These are phyloP conservation scores for Caranx ignobilis DNA, from an alignment of 2,113 vertebrate species.

Conservation along the genomic window DNA sequence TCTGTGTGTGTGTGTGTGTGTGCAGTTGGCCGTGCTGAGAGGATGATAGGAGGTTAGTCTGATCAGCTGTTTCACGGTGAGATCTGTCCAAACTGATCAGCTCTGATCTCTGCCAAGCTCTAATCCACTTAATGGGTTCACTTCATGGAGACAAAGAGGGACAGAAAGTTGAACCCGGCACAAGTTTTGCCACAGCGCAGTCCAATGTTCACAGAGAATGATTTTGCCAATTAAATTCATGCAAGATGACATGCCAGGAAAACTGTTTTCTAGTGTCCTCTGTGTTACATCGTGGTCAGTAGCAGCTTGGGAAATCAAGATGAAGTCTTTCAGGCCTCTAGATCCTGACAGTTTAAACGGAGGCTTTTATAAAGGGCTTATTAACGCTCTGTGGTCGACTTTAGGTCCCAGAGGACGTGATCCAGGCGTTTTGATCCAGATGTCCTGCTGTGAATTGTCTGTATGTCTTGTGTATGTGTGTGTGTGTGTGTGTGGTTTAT, in stretches of 20 bases:
- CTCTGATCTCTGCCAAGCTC: conserved; percentile 19
- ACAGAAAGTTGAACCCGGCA: background rate
- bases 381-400: background rate
- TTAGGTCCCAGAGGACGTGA: no score
- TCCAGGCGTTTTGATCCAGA: no score
- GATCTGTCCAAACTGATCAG: conserved; percentile 48
- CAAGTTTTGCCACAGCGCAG: background rate
- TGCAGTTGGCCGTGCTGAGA: conserved; percentile 27
- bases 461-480: background rate
- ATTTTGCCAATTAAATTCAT: conserved; percentile 44
- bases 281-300: background rate
- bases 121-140: conserved; percentile 50
- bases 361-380: background rate
- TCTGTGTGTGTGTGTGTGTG: background rate
- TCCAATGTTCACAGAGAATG: background rate
- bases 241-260: conserved; percentile 11
- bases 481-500: background rate
- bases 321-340: background rate
- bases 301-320: background rate
- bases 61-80: conserved; percentile 38
- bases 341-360: background rate
- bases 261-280: background rate
- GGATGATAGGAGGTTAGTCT: conserved; percentile 47
- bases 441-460: no score
- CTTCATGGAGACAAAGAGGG: conserved; percentile 1